Base-by-base conservation (phyloP, 2,113 vertebrate genomes). In the Leptodactylus fuscus region DNA sequence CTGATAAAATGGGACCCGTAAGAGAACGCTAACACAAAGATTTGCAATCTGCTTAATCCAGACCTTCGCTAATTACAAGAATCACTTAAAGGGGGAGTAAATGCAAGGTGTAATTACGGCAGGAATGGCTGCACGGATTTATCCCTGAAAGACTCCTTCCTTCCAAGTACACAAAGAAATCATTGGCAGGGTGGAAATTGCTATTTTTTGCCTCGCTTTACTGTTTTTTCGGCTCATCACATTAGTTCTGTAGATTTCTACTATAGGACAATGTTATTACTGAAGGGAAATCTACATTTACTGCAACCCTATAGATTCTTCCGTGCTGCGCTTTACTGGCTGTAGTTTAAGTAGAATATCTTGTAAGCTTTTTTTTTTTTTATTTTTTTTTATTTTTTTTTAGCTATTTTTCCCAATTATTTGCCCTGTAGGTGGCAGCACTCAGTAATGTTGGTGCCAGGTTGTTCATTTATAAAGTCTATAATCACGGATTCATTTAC, bases 41-140 rank as follows among this genome's bases (percentile, higher is more conserved):
- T 76, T 62, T 76, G 71, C 70, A 83, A 48, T 75, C 71, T 83
- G 51, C 70, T 60, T 74, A 75, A 82, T 82, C 81, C 81, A 82
- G 65, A 60, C 82, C 70, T 83, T 75, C 22, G 24, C 82, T 83
- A 83, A 83, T 83, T 83, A 83, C 82, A 58, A 62, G 70, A 83
- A 75, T 83, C 51, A 83, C 75, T 75, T 83, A 83, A 83, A 75
- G 70, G 82, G 65, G 82, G 70, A 60, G 51, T 75, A 83, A 75
- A 62, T 24, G 69, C 20, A 74, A 83, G 82, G 70, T 75, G 70
- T 83, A 83, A 83, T 83, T 83, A 83, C 55, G 36, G 44, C 44
- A 75, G 49, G 75, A 60, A 44, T 74, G 49, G 82, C 27, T 83
- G 62, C 41, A 76, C 51, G 13, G 38, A 58, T 83, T 75, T 62